phyloP scores from a whole-genome alignment of 2,113 vertebrate genomes.

The Mesocricetus auratus region DNA sequence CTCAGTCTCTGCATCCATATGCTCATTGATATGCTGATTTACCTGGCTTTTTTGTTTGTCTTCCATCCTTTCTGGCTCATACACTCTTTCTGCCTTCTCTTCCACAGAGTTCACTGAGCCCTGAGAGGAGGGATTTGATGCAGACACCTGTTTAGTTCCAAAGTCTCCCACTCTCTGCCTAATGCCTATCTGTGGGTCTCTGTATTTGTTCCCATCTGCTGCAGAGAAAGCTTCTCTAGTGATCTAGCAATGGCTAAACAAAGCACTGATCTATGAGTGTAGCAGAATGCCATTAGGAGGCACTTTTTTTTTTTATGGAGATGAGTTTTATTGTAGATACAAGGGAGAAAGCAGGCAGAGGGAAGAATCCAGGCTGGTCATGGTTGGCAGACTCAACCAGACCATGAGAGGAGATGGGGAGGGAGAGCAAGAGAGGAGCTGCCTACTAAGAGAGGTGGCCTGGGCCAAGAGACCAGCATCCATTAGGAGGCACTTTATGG shows the following conservation, averaged over 20 bases:
- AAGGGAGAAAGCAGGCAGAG: no score
- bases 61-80: background rate
- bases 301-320: no score
- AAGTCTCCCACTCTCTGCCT: background rate
- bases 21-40: background rate
- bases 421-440: no score
- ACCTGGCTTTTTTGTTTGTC: background rate
- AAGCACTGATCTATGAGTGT: background rate
- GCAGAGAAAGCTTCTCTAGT: background rate
- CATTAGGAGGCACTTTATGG: background rate
- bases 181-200: background rate
- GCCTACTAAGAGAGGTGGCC: no score
- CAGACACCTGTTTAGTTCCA: background rate
- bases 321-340: no score
- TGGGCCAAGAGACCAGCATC: no score
- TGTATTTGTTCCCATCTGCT: background rate
- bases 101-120: background rate
- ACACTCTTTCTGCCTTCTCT: background rate
- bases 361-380: no score
- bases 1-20: background rate
- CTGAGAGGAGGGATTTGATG: background rate
- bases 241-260: background rate
- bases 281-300: background rate
- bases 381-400: no score
- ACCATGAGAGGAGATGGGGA: no score